Evolutionary conservation across 2,888 invertebrate species (phyloP).

Genomic region (Dorcus hopei): DNA sequence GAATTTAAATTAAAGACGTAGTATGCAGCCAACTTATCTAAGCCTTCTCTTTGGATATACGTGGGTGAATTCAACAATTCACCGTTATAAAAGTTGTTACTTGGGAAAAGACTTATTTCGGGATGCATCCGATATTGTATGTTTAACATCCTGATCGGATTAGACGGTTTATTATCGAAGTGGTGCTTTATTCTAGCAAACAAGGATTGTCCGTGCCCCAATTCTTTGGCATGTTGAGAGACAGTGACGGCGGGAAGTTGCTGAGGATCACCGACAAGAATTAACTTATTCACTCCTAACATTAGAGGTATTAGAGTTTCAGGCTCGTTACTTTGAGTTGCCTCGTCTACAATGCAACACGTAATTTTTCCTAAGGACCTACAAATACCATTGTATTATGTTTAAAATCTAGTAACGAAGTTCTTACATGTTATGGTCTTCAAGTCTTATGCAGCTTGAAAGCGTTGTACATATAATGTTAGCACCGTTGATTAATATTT

Average conservation of each 20-base stretch:
- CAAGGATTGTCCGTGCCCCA: constrained; percentile 70
- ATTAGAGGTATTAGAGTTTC: constrained; percentile 77
- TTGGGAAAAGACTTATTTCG: constrained; percentile 78
- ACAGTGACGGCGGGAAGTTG: constrained; percentile 80
- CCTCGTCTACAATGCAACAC: constrained; percentile 81
- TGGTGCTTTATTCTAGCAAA: constrained; percentile 70
- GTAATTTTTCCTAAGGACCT: constrained; percentile 44
- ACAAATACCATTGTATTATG: neutral
- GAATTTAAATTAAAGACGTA: constrained; percentile 57
- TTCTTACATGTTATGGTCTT: constrained; percentile 6
- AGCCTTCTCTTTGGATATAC: constrained; percentile 22
- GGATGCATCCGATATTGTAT: constrained; percentile 85
- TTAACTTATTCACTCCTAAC: constrained; percentile 69
- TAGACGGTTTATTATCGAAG: constrained; percentile 47
- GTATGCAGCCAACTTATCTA: constrained; percentile 54
- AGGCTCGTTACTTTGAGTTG: constrained; percentile 82
- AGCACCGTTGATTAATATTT: constrained; percentile 53
- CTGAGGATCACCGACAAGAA: constrained; percentile 84
- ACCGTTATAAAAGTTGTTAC: constrained; percentile 65
- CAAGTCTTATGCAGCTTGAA: constrained; percentile 50
- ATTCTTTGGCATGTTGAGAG: constrained; percentile 69
- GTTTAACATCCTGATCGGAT: constrained; percentile 57
- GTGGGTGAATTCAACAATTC: constrained; percentile 36
- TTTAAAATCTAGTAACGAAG: neutral
- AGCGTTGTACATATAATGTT: constrained; percentile 72